Base-by-base conservation (phyloP, 2,797 vertebrate genomes). In the Cyclura pinguis region DNA sequence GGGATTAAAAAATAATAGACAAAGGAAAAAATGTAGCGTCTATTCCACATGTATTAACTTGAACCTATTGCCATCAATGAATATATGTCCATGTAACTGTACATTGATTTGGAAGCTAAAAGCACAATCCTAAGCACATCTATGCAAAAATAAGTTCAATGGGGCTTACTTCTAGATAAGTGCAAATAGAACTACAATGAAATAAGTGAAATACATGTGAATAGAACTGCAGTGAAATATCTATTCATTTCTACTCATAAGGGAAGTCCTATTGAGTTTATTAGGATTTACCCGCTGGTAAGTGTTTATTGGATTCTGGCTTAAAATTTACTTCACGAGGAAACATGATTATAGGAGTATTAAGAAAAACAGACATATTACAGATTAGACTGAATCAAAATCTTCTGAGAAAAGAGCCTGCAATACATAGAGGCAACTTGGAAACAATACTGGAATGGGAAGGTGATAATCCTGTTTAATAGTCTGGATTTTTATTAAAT, bases 391-490 rank as follows among this genome's bases (percentile, higher is more conserved):
- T 55, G n/a, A 86, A 95, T 94, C 89, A 91, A 93, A 95, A 93
- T 73, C 86, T 92, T 94, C 88, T 84, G 94, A 20, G 80, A 94
- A 32, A 93, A 47, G 93, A 93, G 50, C 80, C 86, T 92, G 93
- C 57, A 90, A 95, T 95, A 93, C 93, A 91, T 93, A 83, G 87
- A 90, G 89, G 78, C 69, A 94, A 81, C 55, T 80, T 89, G 59
- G 90, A 89, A 86, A 94, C 88, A 93, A 86, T 92, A 91, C 42
- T 84, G 59, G 78, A 91, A 72, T 73, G 64, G 95, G 93, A 94
- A 95, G 89, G 91, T 93, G 95, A 92, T 97, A 95, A 97, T 95
- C 94, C 92, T 14, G 47, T 52, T 88, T 87, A 92, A 88, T 91
- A 85, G 32, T 92, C 85, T 88, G 88, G 90, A 12, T 9, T 83